Percentiles rank a stretch among this genome's conserved stretches.
These are phyloP conservation scores for Bombus haemorrhoidalis DNA, from an alignment of 1,140 invertebrate genomes.

Conservation along the genomic window DNA sequence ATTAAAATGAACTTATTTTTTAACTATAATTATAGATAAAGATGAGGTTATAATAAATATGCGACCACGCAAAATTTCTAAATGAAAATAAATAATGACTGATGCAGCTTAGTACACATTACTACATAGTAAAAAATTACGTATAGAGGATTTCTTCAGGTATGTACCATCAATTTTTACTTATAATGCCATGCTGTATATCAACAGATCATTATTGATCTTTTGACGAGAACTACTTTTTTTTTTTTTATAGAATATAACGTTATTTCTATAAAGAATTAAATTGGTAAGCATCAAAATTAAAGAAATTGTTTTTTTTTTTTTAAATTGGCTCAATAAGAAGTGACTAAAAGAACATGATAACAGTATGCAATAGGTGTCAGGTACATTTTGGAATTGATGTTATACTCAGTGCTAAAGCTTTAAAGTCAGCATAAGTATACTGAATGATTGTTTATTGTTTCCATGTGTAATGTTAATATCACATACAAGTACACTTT, in stretches of 20 bases:
- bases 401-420: slow-evolving; percentile 55
- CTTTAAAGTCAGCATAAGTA: slow-evolving; percentile 56
- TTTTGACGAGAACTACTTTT: neutral
- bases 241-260: slow-evolving; percentile 21
- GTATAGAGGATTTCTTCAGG: slow-evolving; percentile 21
- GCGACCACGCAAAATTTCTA: slow-evolving; percentile 18
- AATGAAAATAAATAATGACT: slow-evolving; percentile 44
- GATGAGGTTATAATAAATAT: slow-evolving; percentile 36
- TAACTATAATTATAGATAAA: slow-evolving; percentile 22
- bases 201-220: neutral
- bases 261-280: slow-evolving; percentile 18
- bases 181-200: neutral
- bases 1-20: neutral
- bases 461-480: slow-evolving; percentile 51
- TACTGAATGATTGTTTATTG: slow-evolving; percentile 54
- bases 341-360: slow-evolving; percentile 55
- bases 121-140: slow-evolving; percentile 26
- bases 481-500: slow-evolving; percentile 63
- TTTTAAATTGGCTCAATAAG: slow-evolving; percentile 21
- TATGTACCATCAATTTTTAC: slow-evolving; percentile 15
- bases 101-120: slow-evolving; percentile 1
- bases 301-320: slow-evolving; percentile 9
- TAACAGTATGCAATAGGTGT: slow-evolving; percentile 53
- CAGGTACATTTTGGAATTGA: slow-evolving; percentile 66
- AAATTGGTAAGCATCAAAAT: slow-evolving; percentile 42